A percentile compares a stretch with the other conserved stretches of the same genome.
phyloP scores from a whole-genome alignment of 35 echinoderm and acorn worm genomes.

The Ophioderma brevispina region DNA sequence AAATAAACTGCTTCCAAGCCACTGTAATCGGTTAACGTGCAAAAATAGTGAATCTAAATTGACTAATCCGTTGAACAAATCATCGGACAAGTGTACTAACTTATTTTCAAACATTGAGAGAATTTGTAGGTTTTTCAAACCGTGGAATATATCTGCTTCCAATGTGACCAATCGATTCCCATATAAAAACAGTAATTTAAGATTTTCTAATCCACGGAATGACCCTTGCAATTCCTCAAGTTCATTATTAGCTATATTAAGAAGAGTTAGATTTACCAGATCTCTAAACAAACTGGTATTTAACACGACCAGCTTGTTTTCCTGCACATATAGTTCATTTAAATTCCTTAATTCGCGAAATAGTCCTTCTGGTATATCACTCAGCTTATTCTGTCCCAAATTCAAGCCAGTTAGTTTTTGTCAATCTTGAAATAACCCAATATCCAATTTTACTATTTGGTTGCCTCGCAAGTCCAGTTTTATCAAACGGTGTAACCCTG shows the following conservation, averaged over 20 bases:
- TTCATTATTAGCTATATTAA: background rate
- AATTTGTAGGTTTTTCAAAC: no score
- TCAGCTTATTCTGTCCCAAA: background rate
- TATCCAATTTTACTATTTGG: background rate
- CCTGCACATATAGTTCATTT: background rate
- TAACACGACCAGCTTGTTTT: background rate
- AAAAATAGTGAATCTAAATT: no score
- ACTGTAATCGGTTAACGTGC: no score
- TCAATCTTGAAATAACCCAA: background rate
- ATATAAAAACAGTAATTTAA: no score
- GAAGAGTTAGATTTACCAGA: background rate
- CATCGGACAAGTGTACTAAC: no score
- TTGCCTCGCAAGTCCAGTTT: background rate
- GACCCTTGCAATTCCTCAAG: background rate
- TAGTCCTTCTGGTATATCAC: background rate
- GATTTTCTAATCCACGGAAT: no score
- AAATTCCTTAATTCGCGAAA: background rate
- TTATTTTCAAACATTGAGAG: no score
- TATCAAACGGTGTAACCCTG: background rate
- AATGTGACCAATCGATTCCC: no score
- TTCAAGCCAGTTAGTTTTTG: background rate
- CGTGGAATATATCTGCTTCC: no score
- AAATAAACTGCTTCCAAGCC: no score
- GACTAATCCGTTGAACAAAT: no score
- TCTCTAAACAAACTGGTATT: background rate